Base-by-base conservation (phyloP, 2,797 vertebrate genomes). In the Halcyon leucocephala region DNA sequence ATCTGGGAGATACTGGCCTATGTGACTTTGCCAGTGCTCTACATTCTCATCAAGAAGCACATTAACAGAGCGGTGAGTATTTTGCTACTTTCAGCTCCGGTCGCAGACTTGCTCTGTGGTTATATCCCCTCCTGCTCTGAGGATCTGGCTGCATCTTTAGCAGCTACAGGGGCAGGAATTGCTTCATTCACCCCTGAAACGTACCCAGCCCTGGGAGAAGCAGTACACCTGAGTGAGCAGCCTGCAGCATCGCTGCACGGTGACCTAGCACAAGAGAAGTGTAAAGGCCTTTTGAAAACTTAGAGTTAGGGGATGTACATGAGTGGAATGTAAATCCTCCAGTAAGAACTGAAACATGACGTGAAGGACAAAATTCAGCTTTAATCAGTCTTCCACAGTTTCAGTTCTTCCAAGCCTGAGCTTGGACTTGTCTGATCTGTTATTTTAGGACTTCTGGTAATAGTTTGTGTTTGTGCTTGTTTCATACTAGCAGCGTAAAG, bases 1-100 rank as follows among this genome's bases (percentile, higher is more conserved):
- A 96, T 98, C 82, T 99, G 99, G 99, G 99, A 99, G 98, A 98
- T 99, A 76, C 95, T 99, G 97, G 99, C 99, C 12, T 99, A 99
- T 1, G 65, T 99, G 96, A 98, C 93, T 12, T 97, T 99, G 66
- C 99, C 99, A 0, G 77, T 99, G 89, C 98, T 99, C 78, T 99
- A 99, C 96, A 95, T 99, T 67, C 98, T 99, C 84, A 99, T 99
- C 96, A 99, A 98, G 98, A 99, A 98, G 85, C 99, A 99, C 97
- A 99, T 99, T 61, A 98, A 96, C 71, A 97, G 97, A 89, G 99
- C 99, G 94, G 99, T 99, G 97, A 98, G 98, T 97, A 19, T 74
- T 29, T 16, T 10, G 42, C 26, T 10, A n/a, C 18, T 65, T 82
- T 46, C 54, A 33, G 33, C 69, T 41, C 33, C 1, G 51, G 29